A percentile compares a stretch with the other conserved stretches of the same genome.
phyloP scores from a whole-genome alignment of 1,140 invertebrate genomes.

The Drosophila orena region DNA sequence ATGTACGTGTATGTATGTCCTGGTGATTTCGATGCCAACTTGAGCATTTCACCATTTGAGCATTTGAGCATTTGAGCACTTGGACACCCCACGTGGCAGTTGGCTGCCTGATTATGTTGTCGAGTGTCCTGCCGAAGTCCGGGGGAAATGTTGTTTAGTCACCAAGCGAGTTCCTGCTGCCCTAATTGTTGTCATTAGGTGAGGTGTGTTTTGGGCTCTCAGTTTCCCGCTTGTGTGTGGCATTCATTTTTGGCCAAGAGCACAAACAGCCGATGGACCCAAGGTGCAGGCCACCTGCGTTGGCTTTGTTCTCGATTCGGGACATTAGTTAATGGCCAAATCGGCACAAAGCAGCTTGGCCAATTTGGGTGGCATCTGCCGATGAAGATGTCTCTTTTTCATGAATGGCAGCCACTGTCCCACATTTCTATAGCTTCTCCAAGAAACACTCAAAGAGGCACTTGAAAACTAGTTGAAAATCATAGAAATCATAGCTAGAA shows the following conservation, averaged over 20 bases:
- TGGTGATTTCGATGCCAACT: constrained; percentile 30
- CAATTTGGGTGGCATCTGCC: constrained; percentile 42
- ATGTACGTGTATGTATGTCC: constrained; percentile 14
- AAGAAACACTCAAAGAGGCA: neutral
- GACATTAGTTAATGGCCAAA: constrained; percentile 38
- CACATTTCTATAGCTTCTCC: neutral
- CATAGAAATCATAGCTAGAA: neutral
- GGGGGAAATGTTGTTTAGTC: constrained; percentile 42
- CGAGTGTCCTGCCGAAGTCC: constrained; percentile 50
- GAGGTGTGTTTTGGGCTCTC: constrained; percentile 4
- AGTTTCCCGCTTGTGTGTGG: constrained; percentile 44
- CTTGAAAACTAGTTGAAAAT: neutral
- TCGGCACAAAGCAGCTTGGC: constrained; percentile 39
- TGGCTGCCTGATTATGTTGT: constrained; percentile 69
- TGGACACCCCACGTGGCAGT: constrained; percentile 62
- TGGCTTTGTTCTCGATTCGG: constrained; percentile 36
- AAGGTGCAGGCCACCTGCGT: constrained; percentile 31
- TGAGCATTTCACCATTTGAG: neutral
- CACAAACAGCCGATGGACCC: constrained; percentile 2
- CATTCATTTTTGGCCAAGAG: constrained; percentile 4
- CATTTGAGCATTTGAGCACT: constrained; percentile 3
- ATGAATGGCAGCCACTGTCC: constrained; percentile 18
- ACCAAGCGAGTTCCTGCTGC: constrained; percentile 41
- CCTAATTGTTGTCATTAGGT: constrained; percentile 78
- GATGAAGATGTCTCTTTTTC: constrained; percentile 27